These are phyloP conservation scores for Dasypolia templi DNA, from an alignment of 2,888 invertebrate genomes.

Conservation along the genomic window DNA sequence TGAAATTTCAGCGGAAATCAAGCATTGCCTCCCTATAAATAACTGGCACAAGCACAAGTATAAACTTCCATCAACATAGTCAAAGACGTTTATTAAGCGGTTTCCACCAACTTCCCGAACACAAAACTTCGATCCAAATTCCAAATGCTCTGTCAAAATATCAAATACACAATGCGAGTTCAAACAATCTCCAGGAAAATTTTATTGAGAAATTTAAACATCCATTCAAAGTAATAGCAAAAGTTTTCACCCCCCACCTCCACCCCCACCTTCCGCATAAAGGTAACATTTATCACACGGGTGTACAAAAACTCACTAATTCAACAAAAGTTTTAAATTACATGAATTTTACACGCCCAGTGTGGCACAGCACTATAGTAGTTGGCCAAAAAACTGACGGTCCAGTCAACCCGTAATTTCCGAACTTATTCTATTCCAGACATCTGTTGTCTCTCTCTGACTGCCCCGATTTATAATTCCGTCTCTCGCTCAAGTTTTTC, in stretches of 20 bases:
- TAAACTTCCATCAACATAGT: slow-evolving; percentile 57
- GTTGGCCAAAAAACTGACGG: slow-evolving; percentile 75
- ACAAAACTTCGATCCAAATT: slow-evolving; percentile 72
- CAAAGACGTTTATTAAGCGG: slow-evolving; percentile 75
- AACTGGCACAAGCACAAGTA: slow-evolving; percentile 45
- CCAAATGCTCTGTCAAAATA: slow-evolving; percentile 79
- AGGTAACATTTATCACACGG: slow-evolving; percentile 76
- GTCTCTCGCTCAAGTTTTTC: slow-evolving; percentile 65
- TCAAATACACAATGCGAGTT: slow-evolving; percentile 78
- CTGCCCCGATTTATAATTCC: slow-evolving; percentile 66
- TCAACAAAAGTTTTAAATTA: slow-evolving; percentile 76
- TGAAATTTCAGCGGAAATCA: slow-evolving; percentile 44
- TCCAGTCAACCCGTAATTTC: slow-evolving; percentile 73
- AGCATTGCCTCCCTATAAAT: slow-evolving; percentile 40
- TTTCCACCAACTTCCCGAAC: slow-evolving; percentile 67
- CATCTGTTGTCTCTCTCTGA: slow-evolving; percentile 73
- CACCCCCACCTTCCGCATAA: slow-evolving; percentile 58
- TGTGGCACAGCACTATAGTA: slow-evolving; percentile 68
- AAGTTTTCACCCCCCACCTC: slow-evolving; percentile 73
- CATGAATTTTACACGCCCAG: slow-evolving; percentile 75
- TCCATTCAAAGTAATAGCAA: slow-evolving; percentile 81
- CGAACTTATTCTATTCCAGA: slow-evolving; percentile 76
- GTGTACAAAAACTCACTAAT: slow-evolving; percentile 75
- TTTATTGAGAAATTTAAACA: slow-evolving; percentile 86
- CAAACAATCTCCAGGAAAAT: slow-evolving; percentile 72